Base-by-base conservation (phyloP, 2,888 invertebrate species). In the Sisyra terminalis region DNA sequence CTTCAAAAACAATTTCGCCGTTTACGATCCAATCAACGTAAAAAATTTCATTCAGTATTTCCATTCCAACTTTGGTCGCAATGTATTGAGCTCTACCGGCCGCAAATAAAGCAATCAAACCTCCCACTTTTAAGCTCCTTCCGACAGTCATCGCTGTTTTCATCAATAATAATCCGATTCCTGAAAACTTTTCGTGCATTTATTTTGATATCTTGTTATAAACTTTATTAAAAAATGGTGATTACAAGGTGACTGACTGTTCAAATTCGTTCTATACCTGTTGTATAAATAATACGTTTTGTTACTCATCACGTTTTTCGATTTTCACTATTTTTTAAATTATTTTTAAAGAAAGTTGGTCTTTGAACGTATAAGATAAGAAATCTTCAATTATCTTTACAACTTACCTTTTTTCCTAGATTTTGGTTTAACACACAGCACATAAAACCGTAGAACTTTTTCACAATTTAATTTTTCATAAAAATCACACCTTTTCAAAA, bases 1-100 rank as follows among this genome's bases (percentile, higher is more conserved):
- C 61, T 17, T 60, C 61, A 49, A 69, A 68, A 3, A 67, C 56
- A n/a, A 67, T 49, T 38, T 58, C 53, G 10, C 60, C 58, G 9
- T 60, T 48, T 39, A 64, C 55, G 5, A 57, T 42, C 66, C 66
- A 69, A 3, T 57, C 56, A 2, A 56, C 57, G 47, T 69, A 70
- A 29, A 55, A 53, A 8, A 67, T 58, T 52, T 68, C 66, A 16
- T 50, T 47, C 4, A 55, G 34, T 4, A 51, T 45, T 56, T 37
- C 17, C 37, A 37, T 18, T 37, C 37, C 37, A 17, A 37, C 14
- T 17, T 18, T 37, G 6, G 16, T 37, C 1, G 14, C 37, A 9
- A 37, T 9, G 9, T 17, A 6, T 17, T 37, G 37, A 8, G 18
- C 10, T 4, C 17, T 16, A 18, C 37, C 18, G 3, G 18, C 11